These are phyloP conservation scores for Chaetophractus vellerosus DNA, from an alignment of 2,797 vertebrate species.

Conservation along the genomic window DNA sequence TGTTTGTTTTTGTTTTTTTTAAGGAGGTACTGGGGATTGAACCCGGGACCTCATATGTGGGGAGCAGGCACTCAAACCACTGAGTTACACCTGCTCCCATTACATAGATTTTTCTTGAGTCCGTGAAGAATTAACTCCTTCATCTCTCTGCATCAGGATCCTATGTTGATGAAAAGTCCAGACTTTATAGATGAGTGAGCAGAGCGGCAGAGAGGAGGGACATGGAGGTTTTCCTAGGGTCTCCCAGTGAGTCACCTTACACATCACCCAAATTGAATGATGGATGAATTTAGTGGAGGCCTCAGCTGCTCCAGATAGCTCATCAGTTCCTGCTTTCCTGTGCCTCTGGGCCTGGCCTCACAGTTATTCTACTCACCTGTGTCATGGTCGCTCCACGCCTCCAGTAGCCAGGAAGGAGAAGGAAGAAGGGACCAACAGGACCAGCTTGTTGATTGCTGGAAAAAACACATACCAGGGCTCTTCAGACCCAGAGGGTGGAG, in stretches of 20 bases:
- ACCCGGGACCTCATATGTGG: too few relatives aligned
- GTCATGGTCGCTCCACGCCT: neutral
- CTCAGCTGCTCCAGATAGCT: constrained; percentile 76
- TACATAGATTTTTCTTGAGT: neutral
- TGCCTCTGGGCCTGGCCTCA: constrained; percentile 57
- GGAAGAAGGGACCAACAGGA: neutral
- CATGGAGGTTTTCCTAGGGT: constrained; percentile 52
- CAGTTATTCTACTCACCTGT: constrained; percentile 65
- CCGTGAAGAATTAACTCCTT: constrained; percentile 24
- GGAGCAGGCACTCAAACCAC: too few relatives aligned
- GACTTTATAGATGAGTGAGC: neutral
- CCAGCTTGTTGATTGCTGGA: neutral
- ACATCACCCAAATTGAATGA: constrained; percentile 67
- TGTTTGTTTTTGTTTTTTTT: neutral
- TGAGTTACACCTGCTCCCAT: too few relatives aligned
- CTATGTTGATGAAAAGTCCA: neutral
- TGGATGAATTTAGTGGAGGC: constrained; percentile 62
- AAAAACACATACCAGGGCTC: neutral
- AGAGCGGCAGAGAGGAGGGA: neutral
- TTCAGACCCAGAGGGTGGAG: constrained; percentile 45
- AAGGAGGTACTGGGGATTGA: too few relatives aligned
- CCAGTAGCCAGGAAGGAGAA: constrained; percentile 35
- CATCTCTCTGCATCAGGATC: neutral
- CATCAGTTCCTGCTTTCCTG: constrained; percentile 66
- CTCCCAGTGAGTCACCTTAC: constrained; percentile 64